Conservation (phyloP, 2,888 invertebrate species). For the Julus scandinavius region DNA sequence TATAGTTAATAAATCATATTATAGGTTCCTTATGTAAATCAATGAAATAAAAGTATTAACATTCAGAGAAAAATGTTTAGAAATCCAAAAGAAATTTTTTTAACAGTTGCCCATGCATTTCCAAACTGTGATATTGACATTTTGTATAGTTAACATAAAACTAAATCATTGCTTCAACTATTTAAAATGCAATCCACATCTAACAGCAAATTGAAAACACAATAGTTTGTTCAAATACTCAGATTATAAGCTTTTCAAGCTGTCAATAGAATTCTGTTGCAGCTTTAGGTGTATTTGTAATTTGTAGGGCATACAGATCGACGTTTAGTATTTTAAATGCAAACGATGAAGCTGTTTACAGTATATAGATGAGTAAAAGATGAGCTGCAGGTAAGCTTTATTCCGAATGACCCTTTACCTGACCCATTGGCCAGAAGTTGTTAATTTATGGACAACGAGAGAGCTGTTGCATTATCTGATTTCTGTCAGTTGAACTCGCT, state of each 20-base stretch:
- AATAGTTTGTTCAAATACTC: not conserved
- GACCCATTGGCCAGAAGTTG: conserved; percentile 19
- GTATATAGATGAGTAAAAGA: not conserved
- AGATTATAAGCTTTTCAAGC: not conserved
- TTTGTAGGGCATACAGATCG: not conserved
- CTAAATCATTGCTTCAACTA: not conserved
- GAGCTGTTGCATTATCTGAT: conserved; percentile 37
- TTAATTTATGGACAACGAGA: conserved; percentile 40
- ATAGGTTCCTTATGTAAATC: not conserved
- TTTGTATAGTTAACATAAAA: not conserved
- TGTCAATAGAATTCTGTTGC: not conserved
- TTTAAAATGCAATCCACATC: not conserved
- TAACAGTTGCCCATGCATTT: too few relatives aligned
- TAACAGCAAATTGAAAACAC: conserved; percentile 17
- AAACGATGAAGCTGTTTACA: not conserved
- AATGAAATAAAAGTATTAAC: not conserved
- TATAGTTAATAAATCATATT: too few relatives aligned
- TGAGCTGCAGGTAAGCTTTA: not conserved
- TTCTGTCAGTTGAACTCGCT: not conserved
- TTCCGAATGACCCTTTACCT: conserved; percentile 9
- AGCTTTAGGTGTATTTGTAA: not conserved
- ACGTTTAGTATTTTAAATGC: not conserved
- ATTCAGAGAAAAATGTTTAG: too few relatives aligned
- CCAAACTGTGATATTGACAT: too few relatives aligned
- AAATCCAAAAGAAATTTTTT: too few relatives aligned